Evolutionary conservation across 2,888 invertebrate genomes (phyloP), one percentile per base, ranked within the genome.

Genomic region (Lordiphosa andalusiaca): DNA sequence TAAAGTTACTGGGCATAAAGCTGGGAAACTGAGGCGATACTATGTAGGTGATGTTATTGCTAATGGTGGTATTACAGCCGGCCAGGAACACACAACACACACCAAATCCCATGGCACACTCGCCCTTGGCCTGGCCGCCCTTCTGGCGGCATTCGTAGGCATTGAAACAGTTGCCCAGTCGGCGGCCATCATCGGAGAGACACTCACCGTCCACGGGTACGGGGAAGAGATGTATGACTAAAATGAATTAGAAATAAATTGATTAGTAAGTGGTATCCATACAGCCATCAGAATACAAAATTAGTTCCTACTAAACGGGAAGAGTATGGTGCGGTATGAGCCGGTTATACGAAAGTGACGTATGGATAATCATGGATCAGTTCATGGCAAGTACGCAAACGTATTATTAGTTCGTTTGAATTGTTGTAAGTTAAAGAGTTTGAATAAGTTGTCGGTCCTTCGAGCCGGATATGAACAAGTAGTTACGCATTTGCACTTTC

Each of bases 141-240:
- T 95, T 92, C 82, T 94, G 93, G 9, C 94, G 91, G 75, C 96
- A 96, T 88, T 95, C 95, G 89, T 96, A 96, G 13, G 94, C 93
- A 90, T 96, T 96, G 90, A 95, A 92, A 89, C 96, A 96, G 80
- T 93, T 92, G 53, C 96, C 96, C 74, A 91, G 88, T 51, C 94
- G 91, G 71, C 94, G 91, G 16, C 93, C 93, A 76, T 94, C 93
- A 70, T 92, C 90, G 0, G 95, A 93, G 64, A 92, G 89, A 83
- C 96, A 96, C 89, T 96, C 95, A 42, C 94, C 93, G 89, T 94
- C 95, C 4, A 94, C 94, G 2, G 95, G 95, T 57, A 95, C 93
- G 0, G 96, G 95, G 88, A 96, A 95, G 87, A 96, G 94, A 88
- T 95, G 95, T 67, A 96, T 91, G 51, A 95, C 95, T 94, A 88